Evolutionary conservation across 2,797 vertebrate species (phyloP).

Genomic region (Bufotes viridis): DNA sequence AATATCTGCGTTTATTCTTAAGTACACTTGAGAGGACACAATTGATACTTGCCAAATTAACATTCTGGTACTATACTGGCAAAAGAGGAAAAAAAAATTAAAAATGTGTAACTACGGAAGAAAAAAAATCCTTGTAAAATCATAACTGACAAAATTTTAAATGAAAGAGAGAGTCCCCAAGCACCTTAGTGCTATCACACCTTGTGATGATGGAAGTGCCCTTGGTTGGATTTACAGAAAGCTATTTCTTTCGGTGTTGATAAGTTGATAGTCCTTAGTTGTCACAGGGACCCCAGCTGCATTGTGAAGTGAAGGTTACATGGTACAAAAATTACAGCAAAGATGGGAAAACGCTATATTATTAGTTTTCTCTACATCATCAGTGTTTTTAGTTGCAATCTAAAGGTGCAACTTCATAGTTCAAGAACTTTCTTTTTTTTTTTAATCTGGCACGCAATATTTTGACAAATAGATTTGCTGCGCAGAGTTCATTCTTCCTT

Average conservation of each 20-base stretch:
- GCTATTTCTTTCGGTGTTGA: constrained; percentile 33
- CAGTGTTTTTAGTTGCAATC: constrained; percentile 11
- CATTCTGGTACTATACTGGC: background rate
- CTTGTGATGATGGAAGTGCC: constrained; percentile 31
- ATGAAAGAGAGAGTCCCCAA: constrained; percentile 12
- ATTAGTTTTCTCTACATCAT: background rate
- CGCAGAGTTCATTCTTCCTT: constrained; percentile 16
- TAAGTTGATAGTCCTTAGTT: constrained; percentile 34
- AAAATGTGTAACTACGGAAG: background rate
- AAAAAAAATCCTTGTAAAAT: background rate
- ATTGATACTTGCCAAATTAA: constrained; percentile 36
- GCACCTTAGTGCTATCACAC: constrained; percentile 31
- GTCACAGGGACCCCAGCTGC: constrained; percentile 14
- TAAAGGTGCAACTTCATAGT: constrained; percentile 19
- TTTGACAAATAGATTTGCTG: constrained; percentile 16
- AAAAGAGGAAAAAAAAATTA: background rate
- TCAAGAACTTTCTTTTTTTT: constrained; percentile 14
- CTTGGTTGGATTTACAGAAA: constrained; percentile 29
- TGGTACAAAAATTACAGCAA: background rate
- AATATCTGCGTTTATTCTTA: constrained; percentile 48
- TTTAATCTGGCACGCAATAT: background rate
- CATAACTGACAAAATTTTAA: background rate
- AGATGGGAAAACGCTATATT: constrained; percentile 18
- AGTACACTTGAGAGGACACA: constrained; percentile 35
- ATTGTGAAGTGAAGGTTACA: constrained; percentile 24